phyloP scores from a whole-genome alignment of 2,113 vertebrate species.

The Drymodes brunneopygia region DNA sequence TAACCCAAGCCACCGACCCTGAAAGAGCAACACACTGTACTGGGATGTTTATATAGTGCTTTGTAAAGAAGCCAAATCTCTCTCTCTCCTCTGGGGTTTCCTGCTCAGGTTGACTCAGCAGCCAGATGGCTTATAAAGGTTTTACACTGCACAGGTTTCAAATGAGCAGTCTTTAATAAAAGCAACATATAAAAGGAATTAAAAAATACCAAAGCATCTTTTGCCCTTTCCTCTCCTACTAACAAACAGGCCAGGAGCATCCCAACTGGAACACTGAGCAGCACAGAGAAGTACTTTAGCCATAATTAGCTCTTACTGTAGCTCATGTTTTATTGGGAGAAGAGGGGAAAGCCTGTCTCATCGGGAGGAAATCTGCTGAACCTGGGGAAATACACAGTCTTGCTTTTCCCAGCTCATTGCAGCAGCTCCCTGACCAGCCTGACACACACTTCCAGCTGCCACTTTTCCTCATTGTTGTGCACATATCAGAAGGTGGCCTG shows the following conservation, averaged over 20 bases:
- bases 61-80: slow-evolving; percentile 44
- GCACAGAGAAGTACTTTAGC: background rate
- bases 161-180: slow-evolving; percentile 46
- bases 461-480: background rate
- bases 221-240: background rate
- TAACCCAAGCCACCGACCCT: background rate
- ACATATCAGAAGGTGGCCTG: background rate
- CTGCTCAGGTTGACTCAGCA: slow-evolving; percentile 70
- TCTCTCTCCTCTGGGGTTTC: slow-evolving; percentile 54
- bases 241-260: background rate
- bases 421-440: background rate
- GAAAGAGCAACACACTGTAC: background rate
- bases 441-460: background rate
- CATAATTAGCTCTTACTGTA: background rate
- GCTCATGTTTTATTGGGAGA: background rate
- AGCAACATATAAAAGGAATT: slow-evolving; percentile 15
- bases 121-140: slow-evolving; percentile 56
- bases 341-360: background rate
- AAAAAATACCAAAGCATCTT: background rate
- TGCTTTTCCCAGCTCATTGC: background rate
- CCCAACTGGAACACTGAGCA: background rate
- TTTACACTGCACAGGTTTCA: slow-evolving; percentile 23
- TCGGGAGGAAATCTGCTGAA: background rate
- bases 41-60: slow-evolving; percentile 2
- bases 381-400: background rate